Evolutionary conservation across 37 sponge, comb jelly and placozoan genomes (phyloP).

Genomic region (Bolinopsis microptera): DNA sequence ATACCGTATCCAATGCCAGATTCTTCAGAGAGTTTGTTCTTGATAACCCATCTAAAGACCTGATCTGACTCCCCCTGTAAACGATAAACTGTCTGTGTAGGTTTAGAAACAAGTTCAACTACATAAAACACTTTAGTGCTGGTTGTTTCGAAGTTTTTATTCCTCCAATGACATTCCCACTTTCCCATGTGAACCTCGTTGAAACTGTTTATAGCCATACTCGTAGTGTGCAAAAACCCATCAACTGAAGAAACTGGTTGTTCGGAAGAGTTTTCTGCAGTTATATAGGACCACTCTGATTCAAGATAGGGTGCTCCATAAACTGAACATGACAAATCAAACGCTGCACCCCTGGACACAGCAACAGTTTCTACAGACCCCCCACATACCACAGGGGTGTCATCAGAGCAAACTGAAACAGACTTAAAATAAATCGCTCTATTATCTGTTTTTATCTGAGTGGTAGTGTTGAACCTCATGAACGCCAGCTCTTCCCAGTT

Average conservation of each 20-base stretch:
- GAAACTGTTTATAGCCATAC: neutral
- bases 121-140: neutral
- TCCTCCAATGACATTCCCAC: neutral
- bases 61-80: neutral
- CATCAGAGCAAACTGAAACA: neutral
- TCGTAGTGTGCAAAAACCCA: neutral
- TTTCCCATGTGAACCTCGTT: neutral
- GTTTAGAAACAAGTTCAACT: neutral
- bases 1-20: neutral
- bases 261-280: neutral
- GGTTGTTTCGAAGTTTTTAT: neutral
- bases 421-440: neutral
- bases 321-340: neutral
- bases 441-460: neutral
- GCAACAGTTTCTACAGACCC: neutral
- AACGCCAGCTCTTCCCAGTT: neutral
- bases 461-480: neutral
- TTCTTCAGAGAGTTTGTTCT: neutral
- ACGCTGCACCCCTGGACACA: neutral
- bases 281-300: neutral
- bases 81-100: neutral
- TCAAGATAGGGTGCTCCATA: neutral
- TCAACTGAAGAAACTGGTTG: neutral
- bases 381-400: neutral
- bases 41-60: neutral